Base-by-base conservation (phyloP, 2,888 invertebrate species). In the Mimumesa dahlbomi region DNA sequence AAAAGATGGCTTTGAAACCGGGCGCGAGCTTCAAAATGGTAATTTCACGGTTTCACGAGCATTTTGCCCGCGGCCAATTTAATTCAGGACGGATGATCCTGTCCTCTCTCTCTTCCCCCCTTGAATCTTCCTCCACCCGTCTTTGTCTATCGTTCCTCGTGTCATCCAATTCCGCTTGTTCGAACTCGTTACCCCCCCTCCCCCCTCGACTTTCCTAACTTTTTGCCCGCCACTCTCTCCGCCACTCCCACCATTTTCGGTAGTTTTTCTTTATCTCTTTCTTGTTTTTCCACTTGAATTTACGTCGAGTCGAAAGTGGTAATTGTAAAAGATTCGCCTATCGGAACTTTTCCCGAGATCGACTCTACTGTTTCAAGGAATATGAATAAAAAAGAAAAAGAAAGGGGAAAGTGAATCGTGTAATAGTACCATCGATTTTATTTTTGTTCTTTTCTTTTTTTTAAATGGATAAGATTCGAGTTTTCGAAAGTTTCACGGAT, bases 1-100 rank as follows among this genome's bases (percentile, higher is more conserved):
- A 63, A 76, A 78, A 73, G 73, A 61, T 59, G 69, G 67, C 70
- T 78, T 79, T 79, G 70, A 77, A 77, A 67, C 40, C 52, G 63
- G 63, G 74, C 59, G 68, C 65, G 71, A 61, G 77, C 71, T 63
- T 79, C 79, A 80, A 79, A 79, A 79, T 79, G 79, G 80, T 79
- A 79, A 79, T 80, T 75, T 79, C 71, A 80, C 78, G 71, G 56
- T 53, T 71, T 75, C 73, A 50, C 72, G 81, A 79, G 74, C 78
- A 79, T 78, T 74, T 63, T 66, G 56, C 79, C 74, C 63, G 75
- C 72, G 76, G 79, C 74, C 82, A 79, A 82, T 82, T 81, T 81
- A 73, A 81, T 80, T 82, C 80, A 61, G 68, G 77, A 77, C 69
- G 75, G 75, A 83, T 82, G 83, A 82, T 82, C 81, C 73, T 61